phyloP scores from a whole-genome alignment of 2,888 invertebrate species.

The Loripinus fragilis region DNA sequence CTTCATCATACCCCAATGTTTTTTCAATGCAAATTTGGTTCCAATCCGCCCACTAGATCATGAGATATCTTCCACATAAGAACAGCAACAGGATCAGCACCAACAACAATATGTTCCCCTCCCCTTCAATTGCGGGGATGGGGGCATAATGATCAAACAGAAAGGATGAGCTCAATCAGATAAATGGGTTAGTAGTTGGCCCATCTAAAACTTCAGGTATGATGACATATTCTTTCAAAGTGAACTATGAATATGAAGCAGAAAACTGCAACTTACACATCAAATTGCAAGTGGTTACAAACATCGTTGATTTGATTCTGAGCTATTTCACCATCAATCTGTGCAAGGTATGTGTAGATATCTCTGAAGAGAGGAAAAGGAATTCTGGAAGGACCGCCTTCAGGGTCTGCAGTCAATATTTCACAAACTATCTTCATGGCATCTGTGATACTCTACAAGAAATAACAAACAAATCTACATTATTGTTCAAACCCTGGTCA shows the following conservation, averaged over 20 bases:
- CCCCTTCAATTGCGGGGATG: too few species aligned
- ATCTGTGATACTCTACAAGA: slow-evolving; percentile 88
- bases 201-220: neutral
- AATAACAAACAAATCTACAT: neutral
- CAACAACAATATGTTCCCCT: too few species aligned
- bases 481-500: too few species aligned
- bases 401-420: slow-evolving; percentile 91
- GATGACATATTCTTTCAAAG: neutral
- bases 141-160: too few species aligned
- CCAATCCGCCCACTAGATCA: too few species aligned
- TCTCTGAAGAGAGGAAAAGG: slow-evolving; percentile 84
- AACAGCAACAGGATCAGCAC: too few species aligned
- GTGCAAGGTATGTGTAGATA: slow-evolving; percentile 82
- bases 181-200: neutral
- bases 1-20: too few species aligned
- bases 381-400: slow-evolving; percentile 91
- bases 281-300: slow-evolving; percentile 78
- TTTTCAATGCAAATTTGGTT: too few species aligned
- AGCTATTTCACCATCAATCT: slow-evolving; percentile 83
- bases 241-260: neutral
- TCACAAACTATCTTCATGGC: slow-evolving; percentile 93
- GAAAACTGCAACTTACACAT: slow-evolving; percentile 78
- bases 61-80: too few species aligned
- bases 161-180: neutral
- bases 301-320: slow-evolving; percentile 81